These are phyloP conservation scores for Eristalis intricaria DNA, from an alignment of 2,888 invertebrate genomes.

Conservation along the genomic window DNA sequence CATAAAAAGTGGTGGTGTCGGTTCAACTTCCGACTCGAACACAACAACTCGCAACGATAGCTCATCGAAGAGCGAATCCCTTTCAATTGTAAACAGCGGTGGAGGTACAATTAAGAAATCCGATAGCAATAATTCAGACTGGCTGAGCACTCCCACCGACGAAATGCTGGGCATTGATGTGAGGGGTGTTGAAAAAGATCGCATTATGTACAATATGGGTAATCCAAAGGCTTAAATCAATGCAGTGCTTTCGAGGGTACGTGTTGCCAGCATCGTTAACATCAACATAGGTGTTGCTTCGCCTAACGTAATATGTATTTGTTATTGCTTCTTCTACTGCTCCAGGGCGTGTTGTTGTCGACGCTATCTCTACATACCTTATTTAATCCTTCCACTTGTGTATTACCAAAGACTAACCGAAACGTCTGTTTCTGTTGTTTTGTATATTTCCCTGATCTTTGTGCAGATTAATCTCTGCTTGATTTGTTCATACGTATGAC, in stretches of 20 bases:
- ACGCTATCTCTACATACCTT: slow-evolving; percentile 31
- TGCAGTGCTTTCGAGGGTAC: slow-evolving; percentile 53
- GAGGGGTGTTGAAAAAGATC: slow-evolving; percentile 74
- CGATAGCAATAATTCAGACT: slow-evolving; percentile 75
- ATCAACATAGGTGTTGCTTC: slow-evolving; percentile 23
- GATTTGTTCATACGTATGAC: slow-evolving; percentile 18
- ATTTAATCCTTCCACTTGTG: slow-evolving; percentile 32
- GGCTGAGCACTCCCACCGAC: slow-evolving; percentile 75
- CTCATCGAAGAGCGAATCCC: slow-evolving; percentile 73
- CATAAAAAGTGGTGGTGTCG: slow-evolving; percentile 41
- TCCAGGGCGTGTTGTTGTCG: neutral
- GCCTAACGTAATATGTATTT: slow-evolving; percentile 13
- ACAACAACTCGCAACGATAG: slow-evolving; percentile 67
- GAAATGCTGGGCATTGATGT: slow-evolving; percentile 75
- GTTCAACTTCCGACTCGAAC: slow-evolving; percentile 60
- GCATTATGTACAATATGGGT: slow-evolving; percentile 70
- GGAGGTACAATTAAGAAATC: slow-evolving; percentile 74
- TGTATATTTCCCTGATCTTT: neutral
- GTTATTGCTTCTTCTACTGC: slow-evolving; percentile 25
- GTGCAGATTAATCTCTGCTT: neutral
- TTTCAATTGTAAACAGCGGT: slow-evolving; percentile 67
- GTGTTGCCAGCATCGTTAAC: slow-evolving; percentile 45
- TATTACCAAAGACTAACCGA: slow-evolving; percentile 67
- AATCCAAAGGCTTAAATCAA: slow-evolving; percentile 73
- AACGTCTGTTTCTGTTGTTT: slow-evolving; percentile 10